Evolutionary conservation across 2,797 vertebrate genomes (phyloP).

Genomic region (Dipus sagitta): DNA sequence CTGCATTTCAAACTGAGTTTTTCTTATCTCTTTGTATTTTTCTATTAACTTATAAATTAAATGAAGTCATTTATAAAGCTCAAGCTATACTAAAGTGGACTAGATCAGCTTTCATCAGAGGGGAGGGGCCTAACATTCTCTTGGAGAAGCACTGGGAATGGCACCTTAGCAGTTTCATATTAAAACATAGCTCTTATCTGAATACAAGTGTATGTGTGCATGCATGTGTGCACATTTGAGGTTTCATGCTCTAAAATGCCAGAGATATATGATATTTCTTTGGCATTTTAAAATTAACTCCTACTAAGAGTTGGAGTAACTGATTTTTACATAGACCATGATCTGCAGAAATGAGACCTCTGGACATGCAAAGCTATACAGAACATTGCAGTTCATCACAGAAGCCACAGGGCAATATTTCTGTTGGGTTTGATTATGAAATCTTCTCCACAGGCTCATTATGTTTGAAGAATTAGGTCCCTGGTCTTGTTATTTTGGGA

Average conservation of each 20-base stretch:
- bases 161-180: background rate
- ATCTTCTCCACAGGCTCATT: background rate
- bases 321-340: background rate
- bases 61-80: background rate
- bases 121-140: background rate
- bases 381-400: background rate
- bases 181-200: background rate
- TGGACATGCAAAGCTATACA: background rate
- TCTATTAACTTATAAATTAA: slow-evolving; percentile 7
- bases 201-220: background rate
- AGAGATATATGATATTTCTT: background rate
- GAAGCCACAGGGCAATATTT: background rate
- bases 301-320: background rate
- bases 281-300: background rate
- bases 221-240: background rate
- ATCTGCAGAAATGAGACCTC: background rate
- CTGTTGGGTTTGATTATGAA: background rate
- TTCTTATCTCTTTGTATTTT: background rate
- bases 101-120: background rate
- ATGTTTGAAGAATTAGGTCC: background rate
- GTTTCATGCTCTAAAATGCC: background rate
- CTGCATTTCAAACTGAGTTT: slow-evolving; percentile 35
- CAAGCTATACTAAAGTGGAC: background rate
- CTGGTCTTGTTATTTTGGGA: background rate
- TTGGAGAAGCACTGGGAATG: background rate